Evolutionary conservation across 2,797 vertebrate genomes (phyloP), one percentile per base, ranked within the genome.

Genomic region (Rhinichthys osculus): DNA sequence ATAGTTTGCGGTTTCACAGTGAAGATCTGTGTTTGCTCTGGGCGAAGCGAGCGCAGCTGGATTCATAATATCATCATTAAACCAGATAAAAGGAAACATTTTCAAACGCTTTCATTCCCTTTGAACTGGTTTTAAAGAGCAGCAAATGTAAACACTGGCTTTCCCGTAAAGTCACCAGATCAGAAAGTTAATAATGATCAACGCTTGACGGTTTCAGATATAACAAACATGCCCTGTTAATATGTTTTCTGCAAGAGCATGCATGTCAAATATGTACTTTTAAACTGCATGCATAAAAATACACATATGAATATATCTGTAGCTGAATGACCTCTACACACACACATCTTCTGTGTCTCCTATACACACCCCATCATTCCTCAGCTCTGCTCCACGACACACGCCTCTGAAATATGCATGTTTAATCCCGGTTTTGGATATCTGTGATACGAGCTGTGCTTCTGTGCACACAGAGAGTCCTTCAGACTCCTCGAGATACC

Each of bases 381-480:
- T 59, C 71, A 3, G 67, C 30, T 30, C 38, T 23, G 66, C 73
- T 42, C 47, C 81, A 88, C 83, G 88, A 89, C 87, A 89, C 86
- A 81, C 81, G 85, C 54, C 78, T 79, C 83, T 90, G 87, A 89
- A 90, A 89, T 89, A 85, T 89, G 79, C 86, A 85, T 81, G 85
- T 85, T 89, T 86, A 87, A 91, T 82, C 88, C 88, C 54, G 79
- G 82, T 88, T 80, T 89, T 76, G 62, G 54, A 66, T 86, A 50
- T 86, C 89, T 64, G 57, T 76, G 62, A 81, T 27, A 59, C 70
- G 84, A 62, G 73, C 69, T 14, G 74, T 44, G n/a, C 42, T 73
- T 71, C 40, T 42, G 69, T 7, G 40, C 40, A 13, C 86, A 89
- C 85, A 89, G 88, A 83, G 85, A 47, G 82, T 38, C 76, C 82